Evolutionary conservation across 1,140 invertebrate species (phyloP), one percentile per base, ranked within the genome.

Genomic region (Asobara japonica): DNA sequence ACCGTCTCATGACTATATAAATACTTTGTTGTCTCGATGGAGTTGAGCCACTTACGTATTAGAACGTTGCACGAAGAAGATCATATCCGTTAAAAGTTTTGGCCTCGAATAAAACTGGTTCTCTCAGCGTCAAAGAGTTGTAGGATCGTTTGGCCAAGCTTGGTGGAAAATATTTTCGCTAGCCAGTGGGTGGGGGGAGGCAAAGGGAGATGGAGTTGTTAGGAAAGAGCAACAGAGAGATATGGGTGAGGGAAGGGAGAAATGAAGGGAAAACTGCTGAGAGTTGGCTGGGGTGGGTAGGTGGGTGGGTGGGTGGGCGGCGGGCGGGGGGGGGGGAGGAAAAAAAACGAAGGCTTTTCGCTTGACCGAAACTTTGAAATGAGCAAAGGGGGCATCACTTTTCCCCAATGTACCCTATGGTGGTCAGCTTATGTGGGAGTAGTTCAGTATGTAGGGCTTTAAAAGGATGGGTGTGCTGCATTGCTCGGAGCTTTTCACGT

Each of bases 401-500:
- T 70, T 48, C 22, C n/a, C 33, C 16, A 20, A 20, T 68, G 25
- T 56, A 68, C 41, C 45, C 8, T 36, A 61, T 36, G 33, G 69
- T 56, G 69, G 69, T 71, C 69, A 71, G 61, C 27, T 30, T 45
- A 33, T 62, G 60, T 62, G 25, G 29, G 29, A 16, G 11, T 60
- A 60, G 25, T 4, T 27, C 29, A 60, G 29, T 62, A 62, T 30
- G 61, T 51, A 30, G 48, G 65, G 41, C 13, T 30, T 65, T 65
- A 62, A 71, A 71, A 71, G 41, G 61, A 64, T 71, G 69, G 30
- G 62, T 65, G 29, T 36, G 56, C 31, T 64, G 69, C 62, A 65
- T 65, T 30, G 61, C 61, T 65, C 30, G 60, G 56, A 65, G 69
- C 69, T 71, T 71, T 71, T 71, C 69, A 71, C 61, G 45, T 71